Evolutionary conservation across 2,888 invertebrate genomes (phyloP).

Genomic region (Thereva unica): DNA sequence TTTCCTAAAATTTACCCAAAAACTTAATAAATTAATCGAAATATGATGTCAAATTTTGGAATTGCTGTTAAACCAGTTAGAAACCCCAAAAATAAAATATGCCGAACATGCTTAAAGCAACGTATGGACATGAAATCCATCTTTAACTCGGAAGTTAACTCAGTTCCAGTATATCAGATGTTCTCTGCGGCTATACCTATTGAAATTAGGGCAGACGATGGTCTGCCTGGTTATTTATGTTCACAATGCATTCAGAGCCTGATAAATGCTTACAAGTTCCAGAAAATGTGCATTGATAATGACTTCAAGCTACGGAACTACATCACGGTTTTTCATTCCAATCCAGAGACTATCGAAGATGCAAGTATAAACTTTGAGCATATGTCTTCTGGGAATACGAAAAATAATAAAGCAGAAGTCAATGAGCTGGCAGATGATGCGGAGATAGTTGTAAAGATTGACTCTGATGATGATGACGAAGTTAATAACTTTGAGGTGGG

Average conservation of each 20-base stretch:
- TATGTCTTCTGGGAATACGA: not conserved
- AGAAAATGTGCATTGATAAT: slow-evolving; percentile 41
- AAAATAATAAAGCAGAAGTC: not conserved
- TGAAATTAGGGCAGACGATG: slow-evolving; percentile 37
- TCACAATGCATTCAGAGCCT: slow-evolving; percentile 38
- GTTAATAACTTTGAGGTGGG: not conserved
- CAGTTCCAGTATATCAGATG: slow-evolving; percentile 17
- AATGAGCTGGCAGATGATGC: not conserved
- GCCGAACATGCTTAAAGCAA: slow-evolving; percentile 11
- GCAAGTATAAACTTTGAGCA: not conserved
- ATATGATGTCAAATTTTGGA: not conserved
- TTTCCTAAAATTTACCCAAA: not conserved
- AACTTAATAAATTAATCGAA: not conserved
- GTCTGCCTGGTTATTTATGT: slow-evolving; percentile 41
- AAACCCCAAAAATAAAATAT: not conserved
- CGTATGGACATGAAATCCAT: not conserved
- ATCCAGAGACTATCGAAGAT: not conserved
- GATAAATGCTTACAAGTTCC: slow-evolving; percentile 41
- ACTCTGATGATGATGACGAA: not conserved
- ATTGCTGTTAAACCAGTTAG: not conserved
- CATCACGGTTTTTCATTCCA: no score
- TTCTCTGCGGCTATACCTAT: slow-evolving; percentile 5
- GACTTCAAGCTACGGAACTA: slow-evolving; percentile 26
- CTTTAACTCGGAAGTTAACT: slow-evolving; percentile 13
- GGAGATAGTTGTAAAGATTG: not conserved